Conservation (phyloP, 2,113 vertebrate species). For the Girardinichthys multiradiatus region DNA sequence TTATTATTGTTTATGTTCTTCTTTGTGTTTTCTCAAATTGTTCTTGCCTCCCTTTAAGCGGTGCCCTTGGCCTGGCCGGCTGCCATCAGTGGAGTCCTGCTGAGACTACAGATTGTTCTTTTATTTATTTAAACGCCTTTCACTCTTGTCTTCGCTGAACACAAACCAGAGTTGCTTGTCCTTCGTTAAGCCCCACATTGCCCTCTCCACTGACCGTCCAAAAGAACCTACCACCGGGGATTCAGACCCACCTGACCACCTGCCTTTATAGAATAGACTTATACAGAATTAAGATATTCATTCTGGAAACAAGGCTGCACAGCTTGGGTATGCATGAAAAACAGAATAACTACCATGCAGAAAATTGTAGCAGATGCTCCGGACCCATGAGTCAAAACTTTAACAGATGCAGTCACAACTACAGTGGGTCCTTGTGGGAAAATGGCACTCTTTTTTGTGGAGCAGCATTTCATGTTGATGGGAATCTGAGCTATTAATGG, state of each 20-base stretch:
- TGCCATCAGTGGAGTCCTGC: constrained; percentile 25
- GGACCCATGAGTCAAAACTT: not conserved
- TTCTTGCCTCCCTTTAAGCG: not conserved
- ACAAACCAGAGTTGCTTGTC: constrained; percentile 45
- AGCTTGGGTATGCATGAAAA: not conserved
- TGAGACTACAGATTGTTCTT: constrained; percentile 72
- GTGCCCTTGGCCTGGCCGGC: constrained; percentile 20
- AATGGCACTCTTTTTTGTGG: constrained; percentile 33
- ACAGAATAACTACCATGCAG: not conserved
- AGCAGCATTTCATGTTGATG: not conserved
- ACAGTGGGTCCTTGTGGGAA: not conserved
- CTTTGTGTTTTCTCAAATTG: constrained; percentile 8
- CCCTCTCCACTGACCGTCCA: constrained; percentile 27
- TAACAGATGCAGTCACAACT: not conserved
- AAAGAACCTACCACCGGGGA: not conserved
- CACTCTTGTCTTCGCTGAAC: constrained; percentile 68
- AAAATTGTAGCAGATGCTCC: not conserved
- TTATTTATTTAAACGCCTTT: constrained; percentile 64
- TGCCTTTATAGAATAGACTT: constrained; percentile 9
- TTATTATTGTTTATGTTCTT: constrained; percentile 3
- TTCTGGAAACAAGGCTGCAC: constrained; percentile 2
- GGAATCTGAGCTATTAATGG: not conserved
- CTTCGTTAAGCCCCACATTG: constrained; percentile 40
- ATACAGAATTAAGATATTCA: not conserved
- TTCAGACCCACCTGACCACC: constrained; percentile 21